A percentile compares a stretch with the other conserved stretches of the same genome.
phyloP scores from a whole-genome alignment of 35 echinoderm and acorn worm genomes.

The Apostichopus californicus region DNA sequence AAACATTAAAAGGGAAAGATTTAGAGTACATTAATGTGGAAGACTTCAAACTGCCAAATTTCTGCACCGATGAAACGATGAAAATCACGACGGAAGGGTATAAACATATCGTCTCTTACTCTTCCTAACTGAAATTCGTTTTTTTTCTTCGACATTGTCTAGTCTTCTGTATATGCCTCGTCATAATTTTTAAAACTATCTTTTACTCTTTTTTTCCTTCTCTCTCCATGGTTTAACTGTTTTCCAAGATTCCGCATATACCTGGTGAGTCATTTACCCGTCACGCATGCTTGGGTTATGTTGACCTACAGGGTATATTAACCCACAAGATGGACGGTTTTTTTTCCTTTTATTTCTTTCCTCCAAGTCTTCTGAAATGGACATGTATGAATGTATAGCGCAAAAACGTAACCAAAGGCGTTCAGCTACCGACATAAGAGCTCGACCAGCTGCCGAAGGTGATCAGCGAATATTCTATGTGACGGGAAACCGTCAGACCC shows the following conservation, averaged over 20 bases:
- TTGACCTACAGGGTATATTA: not conserved
- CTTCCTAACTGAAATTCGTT: no score
- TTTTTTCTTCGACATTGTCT: no score
- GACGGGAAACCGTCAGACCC: constrained; percentile 37
- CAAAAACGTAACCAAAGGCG: constrained; percentile 32
- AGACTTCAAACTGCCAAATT: no score
- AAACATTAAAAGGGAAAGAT: no score
- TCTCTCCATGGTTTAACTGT: not conserved
- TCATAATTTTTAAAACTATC: not conserved
- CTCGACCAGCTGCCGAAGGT: constrained; percentile 24
- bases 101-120: no score
- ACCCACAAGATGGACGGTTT: not conserved
- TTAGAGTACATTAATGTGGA: no score
- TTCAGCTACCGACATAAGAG: constrained; percentile 30
- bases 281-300: not conserved
- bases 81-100: no score
- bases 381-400: not conserved
- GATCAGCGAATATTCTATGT: constrained; percentile 42
- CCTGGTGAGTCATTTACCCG: not conserved
- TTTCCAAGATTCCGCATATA: not conserved
- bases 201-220: not conserved
- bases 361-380: not conserved
- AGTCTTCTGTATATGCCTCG: no score
- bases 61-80: no score
- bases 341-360: no score